Evolutionary conservation across 2,113 vertebrate genomes (phyloP).

Genomic region (Cettia cetti): DNA sequence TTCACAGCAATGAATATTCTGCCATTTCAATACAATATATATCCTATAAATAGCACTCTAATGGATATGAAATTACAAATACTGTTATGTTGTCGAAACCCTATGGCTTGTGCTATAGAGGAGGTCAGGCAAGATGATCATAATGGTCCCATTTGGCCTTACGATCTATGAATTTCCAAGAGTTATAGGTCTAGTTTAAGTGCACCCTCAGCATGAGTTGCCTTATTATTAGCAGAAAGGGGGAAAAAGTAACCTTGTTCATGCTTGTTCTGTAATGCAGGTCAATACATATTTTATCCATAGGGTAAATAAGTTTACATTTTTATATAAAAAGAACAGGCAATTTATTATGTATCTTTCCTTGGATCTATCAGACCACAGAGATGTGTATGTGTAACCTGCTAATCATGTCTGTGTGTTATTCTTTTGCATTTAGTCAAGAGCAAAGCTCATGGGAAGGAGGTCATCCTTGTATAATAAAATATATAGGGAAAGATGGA

Average conservation of each 20-base stretch:
- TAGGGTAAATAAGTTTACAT: background rate
- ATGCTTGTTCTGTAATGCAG: background rate
- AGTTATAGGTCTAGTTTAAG: constrained; percentile 55
- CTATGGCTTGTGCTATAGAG: constrained; percentile 45
- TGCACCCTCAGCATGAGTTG: constrained; percentile 48
- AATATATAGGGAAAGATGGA: background rate
- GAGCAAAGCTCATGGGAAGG: background rate
- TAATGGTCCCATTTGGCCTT: constrained; percentile 56
- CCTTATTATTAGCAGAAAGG: constrained; percentile 56
- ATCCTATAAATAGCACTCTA: constrained; percentile 43
- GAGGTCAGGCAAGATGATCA: constrained; percentile 55
- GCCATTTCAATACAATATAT: constrained; percentile 30
- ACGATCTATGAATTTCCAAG: constrained; percentile 54
- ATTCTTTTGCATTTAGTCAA: background rate
- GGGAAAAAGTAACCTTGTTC: constrained; percentile 16
- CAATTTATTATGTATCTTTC: background rate
- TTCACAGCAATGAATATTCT: constrained; percentile 27
- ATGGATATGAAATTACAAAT: constrained; percentile 52
- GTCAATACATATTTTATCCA: constrained; percentile 1
- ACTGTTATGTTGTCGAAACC: constrained; percentile 41
- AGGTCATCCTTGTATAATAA: background rate
- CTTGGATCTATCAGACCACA: background rate
- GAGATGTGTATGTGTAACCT: background rate
- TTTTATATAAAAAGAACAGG: background rate
- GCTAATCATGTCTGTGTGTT: background rate